These are phyloP conservation scores for Eupithecia tripunctaria DNA, from an alignment of 2,888 invertebrate species.

Conservation along the genomic window DNA sequence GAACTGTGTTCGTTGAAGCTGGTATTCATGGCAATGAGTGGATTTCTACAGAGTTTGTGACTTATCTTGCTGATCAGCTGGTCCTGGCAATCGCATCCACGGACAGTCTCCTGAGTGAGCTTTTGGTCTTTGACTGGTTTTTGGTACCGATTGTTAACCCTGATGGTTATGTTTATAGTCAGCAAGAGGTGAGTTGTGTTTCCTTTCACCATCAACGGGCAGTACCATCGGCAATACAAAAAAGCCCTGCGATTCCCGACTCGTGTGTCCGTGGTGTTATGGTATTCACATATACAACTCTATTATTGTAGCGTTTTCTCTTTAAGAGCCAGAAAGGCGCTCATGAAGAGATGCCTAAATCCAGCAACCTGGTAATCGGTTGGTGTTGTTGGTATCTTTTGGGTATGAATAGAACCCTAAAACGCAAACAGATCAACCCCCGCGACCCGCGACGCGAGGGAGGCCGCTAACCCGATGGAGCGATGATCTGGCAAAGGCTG, in stretches of 20 bases:
- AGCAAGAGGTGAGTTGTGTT: constrained; percentile 42
- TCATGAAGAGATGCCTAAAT: not conserved
- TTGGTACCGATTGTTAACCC: constrained; percentile 89
- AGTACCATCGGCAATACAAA: not conserved
- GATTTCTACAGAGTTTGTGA: not conserved
- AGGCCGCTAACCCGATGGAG: too few species aligned
- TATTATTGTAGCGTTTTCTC: not conserved
- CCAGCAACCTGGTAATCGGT: not conserved
- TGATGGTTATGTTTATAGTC: constrained; percentile 72
- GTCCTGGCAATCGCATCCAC: not conserved
- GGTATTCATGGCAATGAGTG: not conserved
- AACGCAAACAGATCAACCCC: too few species aligned
- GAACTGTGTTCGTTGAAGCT: not conserved
- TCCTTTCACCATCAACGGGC: not conserved
- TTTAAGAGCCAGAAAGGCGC: too few species aligned
- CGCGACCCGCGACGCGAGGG: too few species aligned
- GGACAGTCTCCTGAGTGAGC: constrained; percentile 54
- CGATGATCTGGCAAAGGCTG: too few species aligned
- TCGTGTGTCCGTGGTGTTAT: not conserved
- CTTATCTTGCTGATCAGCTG: not conserved
- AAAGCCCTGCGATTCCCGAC: not conserved
- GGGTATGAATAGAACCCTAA: not conserved
- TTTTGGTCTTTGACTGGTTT: constrained; percentile 86
- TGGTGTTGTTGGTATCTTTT: not conserved
- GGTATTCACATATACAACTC: too few species aligned